These are phyloP conservation scores for Pollachius pollachius DNA, from an alignment of 2,113 vertebrate genomes.

Conservation along the genomic window DNA sequence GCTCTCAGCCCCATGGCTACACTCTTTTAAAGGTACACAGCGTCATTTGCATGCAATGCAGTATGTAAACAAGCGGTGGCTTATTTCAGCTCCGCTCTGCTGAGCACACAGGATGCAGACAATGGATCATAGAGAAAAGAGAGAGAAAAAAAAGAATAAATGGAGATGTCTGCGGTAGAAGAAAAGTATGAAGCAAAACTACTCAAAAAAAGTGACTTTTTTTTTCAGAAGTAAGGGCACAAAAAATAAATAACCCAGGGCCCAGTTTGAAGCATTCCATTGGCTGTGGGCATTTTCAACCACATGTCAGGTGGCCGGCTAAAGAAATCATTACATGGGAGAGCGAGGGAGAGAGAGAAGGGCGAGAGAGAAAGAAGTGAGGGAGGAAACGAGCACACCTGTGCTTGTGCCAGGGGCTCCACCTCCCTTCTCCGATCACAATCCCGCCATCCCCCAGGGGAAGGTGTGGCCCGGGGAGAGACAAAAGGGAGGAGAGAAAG, in stretches of 20 bases:
- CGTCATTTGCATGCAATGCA: slow-evolving; percentile 51
- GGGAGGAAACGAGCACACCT: slow-evolving; percentile 68
- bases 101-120: slow-evolving; percentile 19
- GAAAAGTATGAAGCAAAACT: slow-evolving; percentile 13
- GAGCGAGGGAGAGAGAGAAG: slow-evolving; percentile 43
- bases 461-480: slow-evolving; percentile 65
- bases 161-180: slow-evolving; percentile 36
- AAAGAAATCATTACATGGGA: slow-evolving; percentile 65
- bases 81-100: slow-evolving; percentile 13
- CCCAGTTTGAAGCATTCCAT: slow-evolving; percentile 41
- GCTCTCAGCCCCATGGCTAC: neutral
- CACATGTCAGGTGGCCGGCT: slow-evolving; percentile 67
- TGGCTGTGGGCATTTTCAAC: slow-evolving; percentile 46
- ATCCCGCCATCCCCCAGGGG: slow-evolving; percentile 61
- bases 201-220: neutral
- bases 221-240: neutral
- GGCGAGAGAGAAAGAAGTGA: slow-evolving; percentile 49
- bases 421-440: slow-evolving; percentile 63
- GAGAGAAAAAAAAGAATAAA: slow-evolving; percentile 11
- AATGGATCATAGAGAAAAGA: slow-evolving; percentile 25
- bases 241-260: slow-evolving; percentile 19
- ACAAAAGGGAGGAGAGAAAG: slow-evolving; percentile 68
- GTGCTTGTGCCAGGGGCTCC: slow-evolving; percentile 59
- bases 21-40: neutral
- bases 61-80: slow-evolving; percentile 40